These are phyloP conservation scores for Tauraco erythrolophus DNA, from an alignment of 2,113 vertebrate species.

Conservation along the genomic window DNA sequence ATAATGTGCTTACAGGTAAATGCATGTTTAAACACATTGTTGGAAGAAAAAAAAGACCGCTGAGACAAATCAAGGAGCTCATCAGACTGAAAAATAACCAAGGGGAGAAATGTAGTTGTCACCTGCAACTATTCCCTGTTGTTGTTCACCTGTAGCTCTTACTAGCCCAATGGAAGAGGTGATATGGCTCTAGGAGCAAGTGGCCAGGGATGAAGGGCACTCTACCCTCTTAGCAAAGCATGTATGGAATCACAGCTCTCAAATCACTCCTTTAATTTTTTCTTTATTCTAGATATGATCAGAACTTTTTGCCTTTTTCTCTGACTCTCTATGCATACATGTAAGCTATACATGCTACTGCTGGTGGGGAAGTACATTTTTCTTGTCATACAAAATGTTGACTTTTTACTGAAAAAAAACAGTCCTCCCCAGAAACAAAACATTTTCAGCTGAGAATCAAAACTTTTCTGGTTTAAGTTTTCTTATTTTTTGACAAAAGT, in stretches of 20 bases:
- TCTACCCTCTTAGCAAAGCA: neutral
- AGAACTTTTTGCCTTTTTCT: neutral
- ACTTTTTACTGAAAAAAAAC: neutral
- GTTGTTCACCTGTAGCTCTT: neutral
- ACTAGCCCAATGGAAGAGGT: neutral
- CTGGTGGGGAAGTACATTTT: neutral
- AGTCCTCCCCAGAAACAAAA: neutral
- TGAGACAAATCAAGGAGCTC: neutral
- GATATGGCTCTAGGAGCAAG: neutral
- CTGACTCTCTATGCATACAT: neutral
- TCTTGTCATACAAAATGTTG: neutral
- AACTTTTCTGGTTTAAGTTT: neutral
- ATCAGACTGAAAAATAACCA: neutral
- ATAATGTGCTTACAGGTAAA: constrained; percentile 21
- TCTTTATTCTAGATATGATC: neutral
- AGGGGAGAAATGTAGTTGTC: neutral
- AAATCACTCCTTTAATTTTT: neutral
- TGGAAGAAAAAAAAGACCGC: neutral
- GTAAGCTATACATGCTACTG: neutral
- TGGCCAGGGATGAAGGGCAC: neutral
- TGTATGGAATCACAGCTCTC: neutral
- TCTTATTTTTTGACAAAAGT: neutral
- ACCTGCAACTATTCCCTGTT: neutral
- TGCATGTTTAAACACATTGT: neutral
- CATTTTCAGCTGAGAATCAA: neutral